Conservation (phyloP, 2,797 vertebrate genomes). For the Rhinella marina region DNA sequence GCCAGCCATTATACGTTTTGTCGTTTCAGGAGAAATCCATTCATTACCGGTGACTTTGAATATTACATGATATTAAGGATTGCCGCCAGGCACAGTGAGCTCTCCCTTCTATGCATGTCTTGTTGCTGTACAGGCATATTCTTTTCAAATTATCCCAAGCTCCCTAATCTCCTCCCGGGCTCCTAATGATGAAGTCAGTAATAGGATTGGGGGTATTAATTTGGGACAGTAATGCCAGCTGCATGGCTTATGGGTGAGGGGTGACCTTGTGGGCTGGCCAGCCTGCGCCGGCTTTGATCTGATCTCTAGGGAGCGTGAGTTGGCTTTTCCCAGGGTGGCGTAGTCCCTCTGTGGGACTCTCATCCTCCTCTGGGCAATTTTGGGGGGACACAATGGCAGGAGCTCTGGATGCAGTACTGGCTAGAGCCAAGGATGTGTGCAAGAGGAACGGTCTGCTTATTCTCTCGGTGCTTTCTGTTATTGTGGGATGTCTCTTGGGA, state of each 20-base stretch:
- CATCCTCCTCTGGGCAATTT: slow-evolving; percentile 66
- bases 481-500: slow-evolving; percentile 93
- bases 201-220: slow-evolving; percentile 81
- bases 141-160: slow-evolving; percentile 91
- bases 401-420: slow-evolving; percentile 83
- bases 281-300: slow-evolving; percentile 59
- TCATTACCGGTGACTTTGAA: neutral
- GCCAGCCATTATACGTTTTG: too few relatives aligned
- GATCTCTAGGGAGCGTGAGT: slow-evolving; percentile 66
- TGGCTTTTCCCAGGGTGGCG: slow-evolving; percentile 70
- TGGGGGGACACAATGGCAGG: slow-evolving; percentile 80
- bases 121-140: slow-evolving; percentile 48
- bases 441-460: slow-evolving; percentile 94
- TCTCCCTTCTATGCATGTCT: neutral
- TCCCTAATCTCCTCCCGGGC: slow-evolving; percentile 91
- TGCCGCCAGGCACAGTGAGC: neutral
- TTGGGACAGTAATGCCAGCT: slow-evolving; percentile 75
- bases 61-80: neutral
- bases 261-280: slow-evolving; percentile 70
- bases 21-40: too few relatives aligned
- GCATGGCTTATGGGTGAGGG: slow-evolving; percentile 71
- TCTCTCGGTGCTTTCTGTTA: slow-evolving; percentile 93
- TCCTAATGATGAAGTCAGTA: slow-evolving; percentile 79
- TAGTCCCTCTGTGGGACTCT: slow-evolving; percentile 77
- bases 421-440: slow-evolving; percentile 89